phyloP scores from a whole-genome alignment of 2,113 vertebrate genomes.

The Oreochromis aureus region DNA sequence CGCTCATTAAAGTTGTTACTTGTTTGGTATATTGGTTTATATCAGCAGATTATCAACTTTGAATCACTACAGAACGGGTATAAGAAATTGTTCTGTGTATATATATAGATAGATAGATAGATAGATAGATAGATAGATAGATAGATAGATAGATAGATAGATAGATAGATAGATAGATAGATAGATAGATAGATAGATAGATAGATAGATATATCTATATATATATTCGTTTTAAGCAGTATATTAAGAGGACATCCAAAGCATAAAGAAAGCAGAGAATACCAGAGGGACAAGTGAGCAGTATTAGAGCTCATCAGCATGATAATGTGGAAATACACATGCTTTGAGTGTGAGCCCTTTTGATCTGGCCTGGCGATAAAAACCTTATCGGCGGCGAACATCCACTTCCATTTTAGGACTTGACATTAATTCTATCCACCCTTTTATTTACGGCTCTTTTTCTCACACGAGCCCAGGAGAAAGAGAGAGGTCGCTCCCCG shows the following conservation, averaged over 20 bases:
- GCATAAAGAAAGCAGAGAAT: not conserved
- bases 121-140: too few species aligned
- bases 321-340: constrained; percentile 66
- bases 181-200: too few species aligned
- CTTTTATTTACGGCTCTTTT: constrained; percentile 12
- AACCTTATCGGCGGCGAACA: constrained; percentile 69
- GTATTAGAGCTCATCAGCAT: constrained; percentile 71
- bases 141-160: too few species aligned
- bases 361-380: constrained; percentile 68
- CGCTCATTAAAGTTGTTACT: not conserved
- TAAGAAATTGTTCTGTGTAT: too few species aligned
- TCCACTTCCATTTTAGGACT: constrained; percentile 69
- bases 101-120: too few species aligned
- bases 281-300: constrained; percentile 28
- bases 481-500: constrained; percentile 3
- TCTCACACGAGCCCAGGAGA: constrained; percentile 21
- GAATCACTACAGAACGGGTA: too few species aligned
- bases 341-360: constrained; percentile 64
- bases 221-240: not conserved
- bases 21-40: not conserved
- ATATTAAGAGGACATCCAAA: constrained; percentile 9
- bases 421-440: constrained; percentile 69
- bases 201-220: too few species aligned
- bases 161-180: too few species aligned
- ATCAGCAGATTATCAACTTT: not conserved